Percentiles rank a stretch among this genome's conserved stretches.
Conservation (phyloP, 1,140 invertebrate species). For the Habropoda laboriosa region DNA sequence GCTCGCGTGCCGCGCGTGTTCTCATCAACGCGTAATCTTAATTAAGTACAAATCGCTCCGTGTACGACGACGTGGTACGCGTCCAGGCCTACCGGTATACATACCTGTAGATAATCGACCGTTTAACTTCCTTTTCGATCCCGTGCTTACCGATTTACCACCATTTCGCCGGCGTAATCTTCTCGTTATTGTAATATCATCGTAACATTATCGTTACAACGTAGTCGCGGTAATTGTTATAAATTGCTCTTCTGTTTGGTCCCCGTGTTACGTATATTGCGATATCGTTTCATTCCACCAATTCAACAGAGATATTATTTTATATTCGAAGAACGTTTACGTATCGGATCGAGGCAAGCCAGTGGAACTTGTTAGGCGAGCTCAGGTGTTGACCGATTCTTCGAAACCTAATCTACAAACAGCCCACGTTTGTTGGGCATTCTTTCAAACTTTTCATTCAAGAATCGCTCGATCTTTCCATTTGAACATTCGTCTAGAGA, state of each 20-base stretch:
- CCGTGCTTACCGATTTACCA: neutral
- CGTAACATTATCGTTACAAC: too few relatives aligned
- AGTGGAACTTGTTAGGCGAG: neutral
- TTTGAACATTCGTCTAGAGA: too few relatives aligned
- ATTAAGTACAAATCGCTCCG: slow-evolving; percentile 57
- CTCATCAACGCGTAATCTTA: slow-evolving; percentile 64
- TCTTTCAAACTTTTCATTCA: neutral
- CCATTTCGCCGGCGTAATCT: slow-evolving; percentile 1
- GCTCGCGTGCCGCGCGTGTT: slow-evolving; percentile 43
- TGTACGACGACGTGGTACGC: slow-evolving; percentile 36
- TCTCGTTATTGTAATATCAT: neutral
- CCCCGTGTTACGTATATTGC: neutral
- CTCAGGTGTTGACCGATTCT: slow-evolving; percentile 5
- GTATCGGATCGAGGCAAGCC: neutral
- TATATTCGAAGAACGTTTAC: neutral
- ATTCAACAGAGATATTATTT: too few relatives aligned
- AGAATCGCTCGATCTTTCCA: neutral
- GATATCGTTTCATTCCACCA: too few relatives aligned
- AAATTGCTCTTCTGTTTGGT: neutral
- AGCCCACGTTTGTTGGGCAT: neutral
- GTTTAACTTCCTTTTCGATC: slow-evolving; percentile 21
- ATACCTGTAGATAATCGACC: slow-evolving; percentile 27
- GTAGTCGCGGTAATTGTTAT: too few relatives aligned
- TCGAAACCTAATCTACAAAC: neutral
- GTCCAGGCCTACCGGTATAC: slow-evolving; percentile 12